These are phyloP conservation scores for Lathronympha strigana DNA, from an alignment of 2,888 invertebrate species.

Conservation along the genomic window DNA sequence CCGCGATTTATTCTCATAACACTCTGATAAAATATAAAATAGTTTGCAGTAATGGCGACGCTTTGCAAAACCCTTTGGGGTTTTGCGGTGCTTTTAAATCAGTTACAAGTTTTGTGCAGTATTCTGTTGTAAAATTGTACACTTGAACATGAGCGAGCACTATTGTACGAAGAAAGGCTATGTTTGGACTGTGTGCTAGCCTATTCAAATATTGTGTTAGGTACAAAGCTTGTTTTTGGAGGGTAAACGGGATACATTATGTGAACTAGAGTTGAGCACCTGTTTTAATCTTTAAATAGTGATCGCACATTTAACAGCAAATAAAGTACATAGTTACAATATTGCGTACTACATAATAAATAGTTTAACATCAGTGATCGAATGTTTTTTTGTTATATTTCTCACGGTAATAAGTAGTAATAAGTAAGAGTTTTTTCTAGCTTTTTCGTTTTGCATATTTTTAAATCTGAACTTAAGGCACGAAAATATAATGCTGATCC, in stretches of 20 bases:
- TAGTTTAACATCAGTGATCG: too few relatives aligned
- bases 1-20: constrained; percentile 69
- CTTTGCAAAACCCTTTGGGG: constrained; percentile 33
- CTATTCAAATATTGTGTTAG: neutral
- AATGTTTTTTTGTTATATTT: too few relatives aligned
- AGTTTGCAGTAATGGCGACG: constrained; percentile 37
- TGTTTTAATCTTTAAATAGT: too few relatives aligned
- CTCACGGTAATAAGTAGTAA: too few relatives aligned
- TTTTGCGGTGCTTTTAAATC: constrained; percentile 30
- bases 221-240: neutral
- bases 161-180: neutral
- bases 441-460: too few relatives aligned
- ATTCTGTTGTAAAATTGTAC: constrained; percentile 10
- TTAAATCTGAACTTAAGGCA: too few relatives aligned
- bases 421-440: too few relatives aligned
- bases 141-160: neutral
- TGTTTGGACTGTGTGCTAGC: neutral
- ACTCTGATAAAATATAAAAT: constrained; percentile 45
- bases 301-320: too few relatives aligned
- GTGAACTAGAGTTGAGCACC: neutral
- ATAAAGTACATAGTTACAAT: too few relatives aligned
- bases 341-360: too few relatives aligned
- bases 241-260: neutral
- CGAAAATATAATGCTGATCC: too few relatives aligned
- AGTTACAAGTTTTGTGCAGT: constrained; percentile 22